Percentiles rank a stretch among this genome's conserved stretches.
phyloP scores from a whole-genome alignment of 2,113 vertebrate genomes.

The Murina feae region DNA sequence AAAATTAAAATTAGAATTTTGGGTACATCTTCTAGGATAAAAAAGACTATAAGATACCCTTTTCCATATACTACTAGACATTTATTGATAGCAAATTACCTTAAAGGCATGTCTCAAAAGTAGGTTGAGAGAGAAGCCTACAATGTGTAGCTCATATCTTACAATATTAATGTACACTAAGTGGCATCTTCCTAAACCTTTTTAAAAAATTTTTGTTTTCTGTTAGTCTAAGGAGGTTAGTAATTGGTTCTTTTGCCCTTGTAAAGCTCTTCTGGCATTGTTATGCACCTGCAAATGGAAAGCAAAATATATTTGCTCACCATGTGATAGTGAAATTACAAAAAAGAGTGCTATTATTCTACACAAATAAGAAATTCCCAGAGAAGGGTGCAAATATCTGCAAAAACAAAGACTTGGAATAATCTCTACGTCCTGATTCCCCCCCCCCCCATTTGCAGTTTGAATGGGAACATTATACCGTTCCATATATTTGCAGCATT shows the following conservation, averaged over 20 bases:
- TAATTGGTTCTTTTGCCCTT: background rate
- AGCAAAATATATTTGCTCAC: constrained; percentile 8
- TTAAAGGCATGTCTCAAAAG: background rate
- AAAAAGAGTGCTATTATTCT: background rate
- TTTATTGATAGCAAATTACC: background rate
- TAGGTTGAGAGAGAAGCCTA: background rate
- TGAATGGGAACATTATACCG: background rate
- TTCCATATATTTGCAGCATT: background rate
- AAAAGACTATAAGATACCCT: background rate
- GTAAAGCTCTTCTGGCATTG: background rate
- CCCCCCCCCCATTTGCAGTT: background rate
- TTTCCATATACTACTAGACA: background rate
- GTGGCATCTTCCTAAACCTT: background rate
- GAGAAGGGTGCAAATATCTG: background rate
- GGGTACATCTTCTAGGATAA: background rate
- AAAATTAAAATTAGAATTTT: constrained; percentile 25
- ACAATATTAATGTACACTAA: background rate
- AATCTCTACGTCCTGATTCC: background rate
- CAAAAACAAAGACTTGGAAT: background rate
- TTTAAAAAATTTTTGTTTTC: background rate
- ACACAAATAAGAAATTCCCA: constrained; percentile 24
- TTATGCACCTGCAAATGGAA: constrained; percentile 29
- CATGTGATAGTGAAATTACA: constrained; percentile 19
- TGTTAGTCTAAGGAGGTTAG: background rate
- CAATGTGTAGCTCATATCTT: background rate